phyloP scores from a whole-genome alignment of 2,797 vertebrate species.

The Microtus agrestis region DNA sequence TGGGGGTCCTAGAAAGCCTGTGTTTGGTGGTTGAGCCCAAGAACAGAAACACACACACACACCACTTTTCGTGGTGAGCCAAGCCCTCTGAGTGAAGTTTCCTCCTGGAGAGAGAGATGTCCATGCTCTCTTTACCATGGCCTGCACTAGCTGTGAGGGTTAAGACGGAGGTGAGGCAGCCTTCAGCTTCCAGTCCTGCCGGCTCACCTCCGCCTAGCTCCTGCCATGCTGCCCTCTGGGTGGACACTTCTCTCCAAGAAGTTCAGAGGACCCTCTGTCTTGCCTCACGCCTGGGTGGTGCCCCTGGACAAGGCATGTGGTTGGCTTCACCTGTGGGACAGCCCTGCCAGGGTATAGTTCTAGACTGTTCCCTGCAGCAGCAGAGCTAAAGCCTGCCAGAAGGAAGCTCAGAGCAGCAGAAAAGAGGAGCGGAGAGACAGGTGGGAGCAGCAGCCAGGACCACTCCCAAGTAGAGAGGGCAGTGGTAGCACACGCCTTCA shows the following conservation, averaged over 20 bases:
- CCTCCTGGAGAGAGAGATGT: conserved; percentile 19
- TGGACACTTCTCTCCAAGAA: background rate
- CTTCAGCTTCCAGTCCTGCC: background rate
- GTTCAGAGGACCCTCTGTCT: background rate
- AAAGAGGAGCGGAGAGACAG: background rate
- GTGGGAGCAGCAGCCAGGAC: fast-evolving
- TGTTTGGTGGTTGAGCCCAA: background rate
- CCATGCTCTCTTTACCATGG: background rate
- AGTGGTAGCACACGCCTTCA: too few species aligned
- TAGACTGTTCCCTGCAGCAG: too few species aligned
- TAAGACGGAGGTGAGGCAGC: background rate
- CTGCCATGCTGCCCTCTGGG: background rate
- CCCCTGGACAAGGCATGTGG: background rate
- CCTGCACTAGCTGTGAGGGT: background rate
- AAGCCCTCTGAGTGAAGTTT: conserved; percentile 3
- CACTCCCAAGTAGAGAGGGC: background rate
- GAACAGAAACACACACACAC: background rate
- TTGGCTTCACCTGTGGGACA: background rate
- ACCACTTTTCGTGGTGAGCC: background rate
- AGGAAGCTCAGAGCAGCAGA: too few species aligned
- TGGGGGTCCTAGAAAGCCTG: too few species aligned
- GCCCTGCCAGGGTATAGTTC: background rate
- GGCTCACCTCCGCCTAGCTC: too few species aligned
- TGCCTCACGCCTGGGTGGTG: background rate
- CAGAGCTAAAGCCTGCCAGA: background rate